phyloP scores from a whole-genome alignment of 2,113 vertebrate genomes.

The Pteropus alecto region DNA sequence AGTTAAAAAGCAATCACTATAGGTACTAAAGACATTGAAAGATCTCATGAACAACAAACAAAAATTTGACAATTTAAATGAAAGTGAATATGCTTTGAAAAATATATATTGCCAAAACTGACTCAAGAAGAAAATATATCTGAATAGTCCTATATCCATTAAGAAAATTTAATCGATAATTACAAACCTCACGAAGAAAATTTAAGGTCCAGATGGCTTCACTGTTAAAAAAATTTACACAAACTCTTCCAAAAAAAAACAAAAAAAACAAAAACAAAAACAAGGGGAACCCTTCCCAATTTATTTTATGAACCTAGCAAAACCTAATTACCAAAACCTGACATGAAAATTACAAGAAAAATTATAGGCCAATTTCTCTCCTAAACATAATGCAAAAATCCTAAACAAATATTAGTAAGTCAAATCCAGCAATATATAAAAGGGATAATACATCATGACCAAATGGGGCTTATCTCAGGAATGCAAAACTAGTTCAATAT shows the following conservation, averaged over 20 bases:
- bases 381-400: no score
- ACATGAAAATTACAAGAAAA: neutral
- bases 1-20: neutral
- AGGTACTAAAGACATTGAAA: neutral
- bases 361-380: no score
- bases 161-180: neutral
- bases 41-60: neutral
- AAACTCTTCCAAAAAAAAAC: neutral
- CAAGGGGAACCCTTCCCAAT: neutral
- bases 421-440: no score
- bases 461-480: neutral
- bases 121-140: neutral
- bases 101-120: neutral
- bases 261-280: neutral
- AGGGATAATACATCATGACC: neutral
- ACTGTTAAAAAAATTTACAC: neutral
- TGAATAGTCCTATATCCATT: neutral
- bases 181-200: neutral
- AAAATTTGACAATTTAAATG: neutral
- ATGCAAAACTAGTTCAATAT: neutral
- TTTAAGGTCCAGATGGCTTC: neutral
- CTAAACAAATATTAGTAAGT: no score
- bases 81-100: neutral
- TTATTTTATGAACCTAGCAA: neutral
- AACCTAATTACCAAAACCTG: neutral